Base-by-base conservation (phyloP, 2,888 invertebrate species). In the Cataglyphis livida region DNA sequence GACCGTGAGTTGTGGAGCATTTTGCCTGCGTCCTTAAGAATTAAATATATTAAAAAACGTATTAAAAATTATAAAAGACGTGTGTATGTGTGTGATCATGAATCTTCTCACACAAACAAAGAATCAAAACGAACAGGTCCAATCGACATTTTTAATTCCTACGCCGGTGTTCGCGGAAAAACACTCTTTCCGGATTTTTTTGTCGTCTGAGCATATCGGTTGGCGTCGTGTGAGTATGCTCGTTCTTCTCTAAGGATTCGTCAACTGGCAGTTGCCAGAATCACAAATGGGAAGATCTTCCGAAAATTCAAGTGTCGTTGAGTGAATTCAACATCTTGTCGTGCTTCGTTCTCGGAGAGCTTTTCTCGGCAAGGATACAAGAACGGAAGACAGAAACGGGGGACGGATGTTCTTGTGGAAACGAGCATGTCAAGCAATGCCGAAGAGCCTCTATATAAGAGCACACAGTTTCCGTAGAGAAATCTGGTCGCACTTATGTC, bases 401-500 rank as follows among this genome's bases (percentile, higher is more conserved):
- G 3, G 15, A 21, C n/a, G 6, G 66, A 78, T 75, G 4, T 66
- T 81, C 54, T 48, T 61, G 48, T 48, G 15, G 35, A 28, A 15
- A 28, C 51, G 3, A 74, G 25, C 32, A 25, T 74, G 81, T 83
- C 74, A 61, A 83, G 66, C 66, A 32, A 48, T 48, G 62, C 51
- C 25, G 41, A 57, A 25, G 44, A 68, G 73, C 15, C 54, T 54
- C 35, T 57, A 41, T 57, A 48, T 48, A 48, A 48, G 48, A 64
- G 59, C 51, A 62, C 51, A 62, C 38, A 54, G 48, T 81, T 68
- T 74, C 51, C 61, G 65, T 25, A 51, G 74, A 85, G 81, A 41
- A 51, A 62, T 81, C 64, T 68, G 41, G 68, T 81, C 79, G 59
- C 51, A n/a, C 54, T 86, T 62, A 64, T 68, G 81, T 73, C 86